phyloP scores from a whole-genome alignment of 1,140 invertebrate genomes.

The Heterodera schachtii region DNA sequence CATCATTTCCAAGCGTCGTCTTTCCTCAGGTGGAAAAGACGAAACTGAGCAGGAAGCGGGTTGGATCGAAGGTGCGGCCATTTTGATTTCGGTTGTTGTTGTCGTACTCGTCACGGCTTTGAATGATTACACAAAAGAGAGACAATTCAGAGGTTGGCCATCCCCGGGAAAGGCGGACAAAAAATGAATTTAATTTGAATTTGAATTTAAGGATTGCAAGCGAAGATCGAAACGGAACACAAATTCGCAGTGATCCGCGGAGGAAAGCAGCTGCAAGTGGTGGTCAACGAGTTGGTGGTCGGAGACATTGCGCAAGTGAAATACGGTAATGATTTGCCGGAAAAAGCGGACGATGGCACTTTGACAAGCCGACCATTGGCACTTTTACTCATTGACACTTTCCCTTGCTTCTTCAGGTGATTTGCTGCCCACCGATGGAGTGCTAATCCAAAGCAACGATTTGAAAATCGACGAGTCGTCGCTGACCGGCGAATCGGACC shows the following conservation, averaged over 20 bases:
- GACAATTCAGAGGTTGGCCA: slow-evolving; percentile 67
- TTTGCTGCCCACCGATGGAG: slow-evolving; percentile 92
- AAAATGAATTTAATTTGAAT: not conserved
- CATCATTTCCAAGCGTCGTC: slow-evolving; percentile 1
- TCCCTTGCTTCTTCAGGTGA: slow-evolving; percentile 71
- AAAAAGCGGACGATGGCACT: not conserved
- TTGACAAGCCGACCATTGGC: not conserved
- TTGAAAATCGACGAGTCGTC: slow-evolving; percentile 97
- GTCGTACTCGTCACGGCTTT: slow-evolving; percentile 65
- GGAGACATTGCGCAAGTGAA: slow-evolving; percentile 91
- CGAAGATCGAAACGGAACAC: slow-evolving; percentile 96
- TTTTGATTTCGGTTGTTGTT: slow-evolving; percentile 65
- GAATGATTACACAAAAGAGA: slow-evolving; percentile 65
- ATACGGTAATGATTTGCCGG: slow-evolving; percentile 66
- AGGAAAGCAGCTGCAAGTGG: slow-evolving; percentile 86
- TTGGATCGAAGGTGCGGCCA: slow-evolving; percentile 55
- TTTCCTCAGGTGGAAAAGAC: not conserved
- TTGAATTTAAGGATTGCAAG: slow-evolving; percentile 76
- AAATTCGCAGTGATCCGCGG: slow-evolving; percentile 94
- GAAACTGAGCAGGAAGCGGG: slow-evolving; percentile 36
- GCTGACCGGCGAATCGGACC: slow-evolving; percentile 97
- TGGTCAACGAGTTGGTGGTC: slow-evolving; percentile 94
- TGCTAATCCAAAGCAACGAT: slow-evolving; percentile 97
- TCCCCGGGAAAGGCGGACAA: not conserved
- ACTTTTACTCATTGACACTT: too few species aligned